Evolutionary conservation across 1,140 invertebrate genomes (phyloP), one percentile per base, ranked within the genome.

Genomic region (Pseudomyrmex concolor): DNA sequence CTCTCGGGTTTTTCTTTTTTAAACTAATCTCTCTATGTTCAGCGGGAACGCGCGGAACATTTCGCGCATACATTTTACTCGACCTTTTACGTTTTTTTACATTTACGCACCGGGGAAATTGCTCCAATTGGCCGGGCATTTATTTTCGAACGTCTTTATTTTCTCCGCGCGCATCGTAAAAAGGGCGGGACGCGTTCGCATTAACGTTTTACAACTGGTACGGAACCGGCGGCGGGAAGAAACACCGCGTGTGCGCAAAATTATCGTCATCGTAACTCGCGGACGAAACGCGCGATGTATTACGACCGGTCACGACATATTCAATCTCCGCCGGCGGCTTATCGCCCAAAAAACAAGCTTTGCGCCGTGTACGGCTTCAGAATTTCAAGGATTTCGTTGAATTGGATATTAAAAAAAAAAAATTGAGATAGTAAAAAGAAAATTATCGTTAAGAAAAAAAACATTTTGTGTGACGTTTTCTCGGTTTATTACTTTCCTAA

Each of bases 71-170:
- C n/a, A 15, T 81, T 45, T 73, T 12, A n/a, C 51, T 19, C 22
- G 12, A 2, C 25, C 25, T 7, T 34, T 34, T 34, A 7, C 5
- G 34, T 34, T 34, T 12, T 57, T 25, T 67, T 62, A 63, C 34
- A 25, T 66, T 43, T 66, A 12, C 25, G 10, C n/a, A 34, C 22
- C 34, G 34, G 34, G 34, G 12, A 25, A 67, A 82, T 50, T 43
- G 64, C 17, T 60, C 48, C 70, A 83, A 85, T 85, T 57, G 63
- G 22, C 62, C 71, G 57, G 43, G 48, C 45, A 68, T 66, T 76
- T 77, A 83, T 83, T 68, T 50, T 43, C 66, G 59, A 84, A 86
- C 67, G 48, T 77, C 55, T 54, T 80, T 57, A 59, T 70, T 66
- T 15, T 25, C 12, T 19, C 17, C 12, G 15, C 13, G 19, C 17